Evolutionary conservation across 2,888 invertebrate species (phyloP).

Genomic region (Phortica magna): DNA sequence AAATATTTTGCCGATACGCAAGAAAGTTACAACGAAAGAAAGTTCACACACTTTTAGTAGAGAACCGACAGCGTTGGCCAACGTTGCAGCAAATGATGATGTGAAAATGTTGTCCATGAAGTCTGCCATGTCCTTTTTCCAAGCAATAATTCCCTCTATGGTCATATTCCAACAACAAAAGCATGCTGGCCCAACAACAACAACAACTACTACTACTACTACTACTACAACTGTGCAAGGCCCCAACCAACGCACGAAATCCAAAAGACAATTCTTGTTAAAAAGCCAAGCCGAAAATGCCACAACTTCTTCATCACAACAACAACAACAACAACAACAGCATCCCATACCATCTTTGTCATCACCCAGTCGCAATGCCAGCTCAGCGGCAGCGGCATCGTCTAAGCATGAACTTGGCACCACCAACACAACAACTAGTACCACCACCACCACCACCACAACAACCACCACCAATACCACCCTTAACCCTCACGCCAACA

Average conservation of each 20-base stretch:
- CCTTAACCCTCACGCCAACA: constrained; percentile 35
- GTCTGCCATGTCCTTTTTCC: constrained; percentile 51
- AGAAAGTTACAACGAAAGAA: constrained; percentile 80
- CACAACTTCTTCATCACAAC: constrained; percentile 37
- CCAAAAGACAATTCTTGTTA: background rate
- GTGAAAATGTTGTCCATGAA: constrained; percentile 46
- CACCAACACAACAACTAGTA: constrained; percentile 31
- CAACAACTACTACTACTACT: too few relatives aligned
- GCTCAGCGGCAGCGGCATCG: constrained; percentile 47
- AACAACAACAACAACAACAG: constrained; percentile 39
- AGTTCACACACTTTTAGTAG: constrained; percentile 80
- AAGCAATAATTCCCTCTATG: constrained; percentile 56
- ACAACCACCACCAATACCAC: constrained; percentile 36
- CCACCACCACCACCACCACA: constrained; percentile 27
- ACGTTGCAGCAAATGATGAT: constrained; percentile 3
- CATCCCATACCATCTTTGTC: constrained; percentile 53
- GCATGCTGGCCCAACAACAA: constrained; percentile 22
- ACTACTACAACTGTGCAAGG: background rate
- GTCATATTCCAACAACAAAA: constrained; percentile 42
- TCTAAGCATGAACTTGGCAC: constrained; percentile 58
- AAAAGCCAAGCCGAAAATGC: background rate
- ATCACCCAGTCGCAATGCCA: constrained; percentile 56
- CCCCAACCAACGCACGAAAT: constrained; percentile 39
- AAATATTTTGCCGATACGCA: constrained; percentile 73
- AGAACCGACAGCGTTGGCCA: constrained; percentile 25